These are phyloP conservation scores for Gastracanthus pulcherrimus DNA, from an alignment of 2,888 invertebrate species.

Conservation along the genomic window DNA sequence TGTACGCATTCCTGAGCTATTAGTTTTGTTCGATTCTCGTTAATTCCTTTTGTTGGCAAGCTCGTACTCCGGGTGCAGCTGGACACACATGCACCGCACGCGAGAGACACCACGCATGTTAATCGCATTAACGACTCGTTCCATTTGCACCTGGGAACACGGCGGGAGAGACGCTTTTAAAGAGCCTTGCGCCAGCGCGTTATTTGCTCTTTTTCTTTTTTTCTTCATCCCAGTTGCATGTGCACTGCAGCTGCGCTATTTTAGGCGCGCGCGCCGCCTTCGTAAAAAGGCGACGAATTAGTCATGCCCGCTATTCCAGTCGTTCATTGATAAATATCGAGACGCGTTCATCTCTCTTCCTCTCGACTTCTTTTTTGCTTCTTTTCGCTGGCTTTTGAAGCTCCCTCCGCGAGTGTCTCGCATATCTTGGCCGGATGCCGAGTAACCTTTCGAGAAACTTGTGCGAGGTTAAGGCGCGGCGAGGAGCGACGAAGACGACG, in stretches of 20 bases:
- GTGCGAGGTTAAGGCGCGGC: constrained; percentile 47
- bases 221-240: too few species aligned
- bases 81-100: too few species aligned
- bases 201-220: too few species aligned
- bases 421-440: constrained; percentile 45
- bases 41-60: constrained; percentile 39
- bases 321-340: constrained; percentile 57
- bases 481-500: too few species aligned
- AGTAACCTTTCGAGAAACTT: constrained; percentile 32
- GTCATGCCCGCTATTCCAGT: constrained; percentile 41
- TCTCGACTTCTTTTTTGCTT: not conserved
- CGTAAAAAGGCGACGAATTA: constrained; percentile 13
- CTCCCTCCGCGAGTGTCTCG: not conserved
- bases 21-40: constrained; percentile 36
- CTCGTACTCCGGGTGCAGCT: too few species aligned
- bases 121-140: constrained; percentile 36
- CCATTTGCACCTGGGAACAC: constrained; percentile 23
- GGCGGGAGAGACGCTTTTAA: not conserved
- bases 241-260: constrained; percentile 4
- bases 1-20: constrained; percentile 5
- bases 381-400: not conserved
- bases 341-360: not conserved
- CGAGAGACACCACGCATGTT: too few species aligned
- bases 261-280: not conserved
- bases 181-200: not conserved